Evolutionary conservation across 2,113 vertebrate genomes (phyloP), one percentile per base, ranked within the genome.

Genomic region (Chionomys nivalis): DNA sequence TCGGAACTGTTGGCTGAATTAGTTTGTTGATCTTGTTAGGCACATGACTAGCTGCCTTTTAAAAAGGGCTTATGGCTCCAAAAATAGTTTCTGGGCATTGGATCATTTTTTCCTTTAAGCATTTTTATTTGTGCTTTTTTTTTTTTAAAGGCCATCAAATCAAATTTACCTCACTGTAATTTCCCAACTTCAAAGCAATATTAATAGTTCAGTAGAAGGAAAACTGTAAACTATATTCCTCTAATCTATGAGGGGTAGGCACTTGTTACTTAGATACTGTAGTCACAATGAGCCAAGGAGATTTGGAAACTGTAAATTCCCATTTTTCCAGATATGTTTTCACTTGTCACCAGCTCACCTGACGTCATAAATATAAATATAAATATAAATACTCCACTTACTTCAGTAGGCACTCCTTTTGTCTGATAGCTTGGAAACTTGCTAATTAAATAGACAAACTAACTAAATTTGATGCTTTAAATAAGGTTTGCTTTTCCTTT

Each of bases 121-220:
- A 87, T 63, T 93, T 87, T 96, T 90, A 92, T 88, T 91, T 90
- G n/a, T 73, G 58, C 1, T 92, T 94, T 70, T 33, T 55, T 55
- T 55, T 55, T 55, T 55, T 55, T 11, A 89, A 95, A 93, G 28
- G 68, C 65, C n/a, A 97, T 89, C 87, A 92, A 97, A 95, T 61
- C 87, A 93, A 97, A 97, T 94, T 96, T 90, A 96, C 89, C 31
- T 49, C 55, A 78, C 61, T 96, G 24, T 97, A 98, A 96, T 97
- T 97, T 92, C 93, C 90, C 93, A 92, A 91, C 77, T 94, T 95
- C 36, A 96, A 91, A 96, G 95, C 77, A 96, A 63, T 93, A 97
- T 97, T 95, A 97, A 96, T 97, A 97, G 97, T 96, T 97, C 39
- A 97, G 93, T 61, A 47, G 82, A 94, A 97, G 28, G 49, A 96